Conservation (phyloP, 1,140 invertebrate species). For the Drosophila sucinea region DNA sequence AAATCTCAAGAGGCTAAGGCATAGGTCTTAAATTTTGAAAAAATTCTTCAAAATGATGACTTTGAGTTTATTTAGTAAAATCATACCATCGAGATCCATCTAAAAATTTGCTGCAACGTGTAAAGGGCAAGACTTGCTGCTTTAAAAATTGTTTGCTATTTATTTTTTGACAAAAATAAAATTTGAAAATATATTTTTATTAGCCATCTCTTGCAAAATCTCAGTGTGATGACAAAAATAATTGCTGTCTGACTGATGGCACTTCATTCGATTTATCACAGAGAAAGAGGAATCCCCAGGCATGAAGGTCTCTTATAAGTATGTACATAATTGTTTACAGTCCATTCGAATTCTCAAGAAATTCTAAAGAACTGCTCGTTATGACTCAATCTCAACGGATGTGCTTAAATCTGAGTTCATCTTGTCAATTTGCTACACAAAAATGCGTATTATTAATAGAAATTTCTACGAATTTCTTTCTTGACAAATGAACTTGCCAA, state of each 20-base stretch:
- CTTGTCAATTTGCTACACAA: constrained; percentile 42
- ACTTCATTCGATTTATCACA: neutral
- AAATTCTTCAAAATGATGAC: too few species aligned
- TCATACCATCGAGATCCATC: too few species aligned
- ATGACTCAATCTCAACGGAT: constrained; percentile 48
- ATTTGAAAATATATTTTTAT: neutral
- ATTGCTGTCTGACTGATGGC: neutral
- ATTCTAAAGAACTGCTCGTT: constrained; percentile 39
- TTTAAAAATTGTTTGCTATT: too few species aligned
- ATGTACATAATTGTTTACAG: constrained; percentile 5
- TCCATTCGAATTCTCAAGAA: constrained; percentile 41
- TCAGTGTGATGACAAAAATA: too few species aligned
- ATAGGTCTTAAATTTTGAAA: too few species aligned
- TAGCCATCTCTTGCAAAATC: neutral
- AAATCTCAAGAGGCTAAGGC: too few species aligned
- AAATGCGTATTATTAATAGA: constrained; percentile 61
- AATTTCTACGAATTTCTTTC: constrained; percentile 61
- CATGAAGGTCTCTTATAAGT: neutral
- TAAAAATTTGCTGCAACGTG: too few species aligned
- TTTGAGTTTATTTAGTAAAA: too few species aligned
- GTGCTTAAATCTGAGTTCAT: constrained; percentile 18
- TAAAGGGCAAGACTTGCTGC: too few species aligned
- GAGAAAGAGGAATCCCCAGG: neutral
- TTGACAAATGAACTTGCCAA: constrained; percentile 33
- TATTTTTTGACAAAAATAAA: too few species aligned